phyloP scores from a whole-genome alignment of 2,888 invertebrate species.

The Andrena dorsata region DNA sequence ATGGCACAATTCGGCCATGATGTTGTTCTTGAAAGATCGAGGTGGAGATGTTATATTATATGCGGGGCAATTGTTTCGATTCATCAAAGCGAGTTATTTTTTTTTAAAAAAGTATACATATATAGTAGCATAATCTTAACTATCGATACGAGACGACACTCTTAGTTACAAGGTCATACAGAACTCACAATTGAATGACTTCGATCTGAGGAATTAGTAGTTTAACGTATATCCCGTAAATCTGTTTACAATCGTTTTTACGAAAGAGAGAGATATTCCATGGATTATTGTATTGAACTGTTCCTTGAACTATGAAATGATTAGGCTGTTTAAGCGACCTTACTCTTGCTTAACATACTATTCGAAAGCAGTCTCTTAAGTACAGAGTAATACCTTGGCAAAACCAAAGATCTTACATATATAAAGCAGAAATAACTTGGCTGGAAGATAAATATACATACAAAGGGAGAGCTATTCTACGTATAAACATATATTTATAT shows the following conservation, averaged over 20 bases:
- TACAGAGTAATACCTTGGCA: conserved; percentile 72
- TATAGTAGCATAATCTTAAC: conserved; percentile 53
- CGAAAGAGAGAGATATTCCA: conserved; percentile 34
- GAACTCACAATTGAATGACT: conserved; percentile 69
- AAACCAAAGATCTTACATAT: conserved; percentile 76
- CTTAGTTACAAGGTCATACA: conserved; percentile 68
- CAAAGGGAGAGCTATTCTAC: conserved; percentile 70
- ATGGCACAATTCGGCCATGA: conserved; percentile 63
- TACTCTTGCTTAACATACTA: conserved; percentile 56
- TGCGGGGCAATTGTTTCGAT: conserved; percentile 51
- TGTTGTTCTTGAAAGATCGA: conserved; percentile 50
- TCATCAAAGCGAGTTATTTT: conserved; percentile 31
- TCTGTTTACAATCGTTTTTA: conserved; percentile 44
- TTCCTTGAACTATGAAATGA: conserved; percentile 72
- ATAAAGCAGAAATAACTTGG: conserved; percentile 66
- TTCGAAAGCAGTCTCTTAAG: conserved; percentile 51
- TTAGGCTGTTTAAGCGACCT: conserved; percentile 65
- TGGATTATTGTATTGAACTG: conserved; percentile 65
- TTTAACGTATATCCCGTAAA: conserved; percentile 24
- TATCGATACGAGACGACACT: conserved; percentile 40
- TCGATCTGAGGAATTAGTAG: conserved; percentile 49
- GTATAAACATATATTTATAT: conserved; percentile 75
- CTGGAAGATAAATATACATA: conserved; percentile 69
- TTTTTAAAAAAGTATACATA: background rate
- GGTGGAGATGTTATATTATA: conserved; percentile 42